Percentiles rank a stretch among this genome's conserved stretches.
phyloP scores from a whole-genome alignment of 92 coral and sea anemone genomes.

The Parazoanthus swiftii region DNA sequence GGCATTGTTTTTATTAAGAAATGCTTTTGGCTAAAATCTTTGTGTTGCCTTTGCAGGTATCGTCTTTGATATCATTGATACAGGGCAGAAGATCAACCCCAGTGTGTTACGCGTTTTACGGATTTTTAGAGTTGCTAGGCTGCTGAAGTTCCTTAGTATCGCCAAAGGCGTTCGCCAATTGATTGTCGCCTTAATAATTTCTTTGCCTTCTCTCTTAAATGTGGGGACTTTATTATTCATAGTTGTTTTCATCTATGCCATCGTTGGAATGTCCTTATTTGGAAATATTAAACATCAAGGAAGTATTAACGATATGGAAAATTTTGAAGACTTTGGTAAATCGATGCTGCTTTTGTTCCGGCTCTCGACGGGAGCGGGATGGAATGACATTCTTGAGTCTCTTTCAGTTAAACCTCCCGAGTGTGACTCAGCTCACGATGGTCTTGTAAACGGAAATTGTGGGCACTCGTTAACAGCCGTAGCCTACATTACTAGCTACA shows the following conservation, averaged over 20 bases:
- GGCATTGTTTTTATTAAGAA: too few species aligned
- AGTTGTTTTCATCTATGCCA: slow-evolving; percentile 34
- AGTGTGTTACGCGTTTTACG: slow-evolving; percentile 25
- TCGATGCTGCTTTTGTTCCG: slow-evolving; percentile 37
- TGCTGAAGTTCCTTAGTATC: slow-evolving; percentile 25
- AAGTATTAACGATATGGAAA: slow-evolving; percentile 29
- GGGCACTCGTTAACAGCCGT: slow-evolving; percentile 70
- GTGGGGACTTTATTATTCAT: slow-evolving; percentile 33
- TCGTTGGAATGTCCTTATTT: slow-evolving; percentile 34
- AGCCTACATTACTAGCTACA: slow-evolving; percentile 70
- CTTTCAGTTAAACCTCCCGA: slow-evolving; percentile 35
- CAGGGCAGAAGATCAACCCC: slow-evolving; percentile 41
- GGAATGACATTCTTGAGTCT: slow-evolving; percentile 33
- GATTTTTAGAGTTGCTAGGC: slow-evolving; percentile 28
- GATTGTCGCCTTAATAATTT: slow-evolving; percentile 11
- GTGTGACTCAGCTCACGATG: slow-evolving; percentile 1
- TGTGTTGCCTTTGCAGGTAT: slow-evolving; percentile 28
- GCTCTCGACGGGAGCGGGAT: slow-evolving; percentile 34
- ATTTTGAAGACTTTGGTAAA: slow-evolving; percentile 29
- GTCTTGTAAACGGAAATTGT: slow-evolving; percentile 77
- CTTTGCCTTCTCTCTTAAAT: slow-evolving; percentile 27
- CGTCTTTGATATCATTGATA: slow-evolving; percentile 20
- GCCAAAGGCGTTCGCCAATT: slow-evolving; percentile 38
- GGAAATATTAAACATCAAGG: slow-evolving; percentile 39
- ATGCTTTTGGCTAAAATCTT: not conserved